Percentiles rank a stretch among this genome's conserved stretches.
These are phyloP conservation scores for Lynx canadensis DNA, from an alignment of 2,113 vertebrate species.

Conservation along the genomic window DNA sequence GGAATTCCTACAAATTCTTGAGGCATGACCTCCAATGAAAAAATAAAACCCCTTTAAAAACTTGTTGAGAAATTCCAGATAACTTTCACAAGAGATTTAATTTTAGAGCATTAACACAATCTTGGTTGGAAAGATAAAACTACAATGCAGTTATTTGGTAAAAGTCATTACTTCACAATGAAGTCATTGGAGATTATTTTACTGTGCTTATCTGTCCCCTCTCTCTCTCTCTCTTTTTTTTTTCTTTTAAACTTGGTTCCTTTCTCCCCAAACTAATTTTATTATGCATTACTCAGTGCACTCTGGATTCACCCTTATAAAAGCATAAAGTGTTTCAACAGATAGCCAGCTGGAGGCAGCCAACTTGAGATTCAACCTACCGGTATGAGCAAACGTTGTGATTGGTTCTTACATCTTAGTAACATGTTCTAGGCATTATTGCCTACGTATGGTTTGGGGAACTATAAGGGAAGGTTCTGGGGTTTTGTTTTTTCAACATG, in stretches of 20 bases:
- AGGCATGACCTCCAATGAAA: slow-evolving; percentile 91
- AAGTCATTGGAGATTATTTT: slow-evolving; percentile 90
- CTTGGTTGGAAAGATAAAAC: slow-evolving; percentile 90
- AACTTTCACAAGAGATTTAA: slow-evolving; percentile 91
- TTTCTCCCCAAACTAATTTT: slow-evolving; percentile 83
- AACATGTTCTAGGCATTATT: slow-evolving; percentile 71
- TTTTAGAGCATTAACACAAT: slow-evolving; percentile 91
- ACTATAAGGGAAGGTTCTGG: slow-evolving; percentile 71
- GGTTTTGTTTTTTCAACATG: background rate
- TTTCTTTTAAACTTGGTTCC: slow-evolving; percentile 59
- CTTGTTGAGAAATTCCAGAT: slow-evolving; percentile 94
- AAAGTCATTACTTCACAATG: slow-evolving; percentile 89
- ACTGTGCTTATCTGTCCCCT: slow-evolving; percentile 85
- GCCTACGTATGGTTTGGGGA: slow-evolving; percentile 76
- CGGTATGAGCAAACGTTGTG: slow-evolving; percentile 64
- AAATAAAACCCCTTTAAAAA: slow-evolving; percentile 91
- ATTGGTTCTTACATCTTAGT: slow-evolving; percentile 48
- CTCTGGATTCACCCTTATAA: slow-evolving; percentile 89
- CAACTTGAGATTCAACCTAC: slow-evolving; percentile 78
- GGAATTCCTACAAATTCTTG: slow-evolving; percentile 94
- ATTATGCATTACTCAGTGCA: slow-evolving; percentile 88
- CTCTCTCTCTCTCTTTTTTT: background rate
- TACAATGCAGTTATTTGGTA: slow-evolving; percentile 87
- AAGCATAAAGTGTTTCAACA: slow-evolving; percentile 87
- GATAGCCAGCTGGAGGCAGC: slow-evolving; percentile 82